Conservation (phyloP, 2,113 vertebrate species). For the Ptyas mucosa region DNA sequence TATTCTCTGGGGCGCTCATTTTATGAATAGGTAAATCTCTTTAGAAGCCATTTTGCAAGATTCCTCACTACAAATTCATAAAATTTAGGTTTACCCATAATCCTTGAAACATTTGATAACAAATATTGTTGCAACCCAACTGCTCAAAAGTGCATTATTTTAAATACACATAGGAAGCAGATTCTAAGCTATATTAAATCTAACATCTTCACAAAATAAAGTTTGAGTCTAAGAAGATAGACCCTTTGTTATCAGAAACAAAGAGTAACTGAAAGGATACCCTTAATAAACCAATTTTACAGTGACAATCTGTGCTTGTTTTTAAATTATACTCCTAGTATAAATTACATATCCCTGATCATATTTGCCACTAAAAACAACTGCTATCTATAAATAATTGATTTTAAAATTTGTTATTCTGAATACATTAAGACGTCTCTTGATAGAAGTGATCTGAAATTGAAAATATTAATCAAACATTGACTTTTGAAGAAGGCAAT, state of each 20-base stretch:
- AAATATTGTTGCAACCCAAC: not conserved
- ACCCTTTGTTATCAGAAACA: slow-evolving; percentile 6
- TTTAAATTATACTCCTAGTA: slow-evolving; percentile 1
- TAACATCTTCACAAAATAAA: not conserved
- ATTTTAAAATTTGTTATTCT: slow-evolving; percentile 27
- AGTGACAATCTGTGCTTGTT: not conserved
- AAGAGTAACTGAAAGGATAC: slow-evolving; percentile 23
- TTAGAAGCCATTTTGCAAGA: not conserved
- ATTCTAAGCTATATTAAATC: not conserved
- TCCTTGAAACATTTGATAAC: not conserved
- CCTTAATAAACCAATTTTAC: slow-evolving; percentile 21
- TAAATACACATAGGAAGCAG: not conserved
- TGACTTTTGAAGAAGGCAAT: not conserved
- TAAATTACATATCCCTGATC: slow-evolving; percentile 3
- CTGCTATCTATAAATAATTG: not conserved
- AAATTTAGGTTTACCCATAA: not conserved
- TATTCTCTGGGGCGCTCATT: not conserved
- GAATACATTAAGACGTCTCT: not conserved
- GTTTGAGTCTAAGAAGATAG: not conserved
- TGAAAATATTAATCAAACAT: not conserved
- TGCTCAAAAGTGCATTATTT: not conserved
- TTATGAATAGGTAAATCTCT: not conserved
- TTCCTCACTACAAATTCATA: no score
- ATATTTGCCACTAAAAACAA: slow-evolving; percentile 4
- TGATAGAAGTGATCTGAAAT: not conserved